Conservation (phyloP, 2,797 vertebrate species). For the Pelodytes ibericus region DNA sequence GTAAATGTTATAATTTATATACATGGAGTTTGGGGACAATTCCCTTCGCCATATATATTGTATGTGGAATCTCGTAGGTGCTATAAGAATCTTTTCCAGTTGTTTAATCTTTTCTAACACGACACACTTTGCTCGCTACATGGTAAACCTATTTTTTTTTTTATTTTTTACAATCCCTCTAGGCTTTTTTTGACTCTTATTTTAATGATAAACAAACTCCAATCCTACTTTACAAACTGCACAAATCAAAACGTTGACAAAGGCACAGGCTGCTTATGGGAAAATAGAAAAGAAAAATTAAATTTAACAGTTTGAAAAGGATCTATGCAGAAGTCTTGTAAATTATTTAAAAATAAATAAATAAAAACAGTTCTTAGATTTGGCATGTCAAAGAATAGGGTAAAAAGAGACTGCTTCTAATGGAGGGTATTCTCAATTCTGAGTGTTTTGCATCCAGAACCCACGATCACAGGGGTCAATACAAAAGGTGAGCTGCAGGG, state of each 20-base stretch:
- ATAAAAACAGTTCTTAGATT: too few relatives aligned
- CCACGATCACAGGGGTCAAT: too few relatives aligned
- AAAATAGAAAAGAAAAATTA: not conserved
- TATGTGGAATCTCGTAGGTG: not conserved
- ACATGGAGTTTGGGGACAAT: not conserved
- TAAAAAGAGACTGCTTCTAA: too few relatives aligned
- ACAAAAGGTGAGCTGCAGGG: too few relatives aligned
- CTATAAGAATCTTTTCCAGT: not conserved
- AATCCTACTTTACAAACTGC: not conserved
- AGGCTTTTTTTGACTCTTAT: not conserved
- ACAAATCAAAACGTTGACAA: not conserved
- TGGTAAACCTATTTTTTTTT: not conserved
- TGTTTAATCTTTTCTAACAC: conserved; percentile 1
- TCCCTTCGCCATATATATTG: not conserved
- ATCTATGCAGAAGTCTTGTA: too few relatives aligned
- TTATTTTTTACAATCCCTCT: not conserved
- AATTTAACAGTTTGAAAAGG: too few relatives aligned
- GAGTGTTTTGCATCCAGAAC: too few relatives aligned
- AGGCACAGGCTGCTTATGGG: not conserved
- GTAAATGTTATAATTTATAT: not conserved
- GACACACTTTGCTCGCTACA: not conserved
- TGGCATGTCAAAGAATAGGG: too few relatives aligned
- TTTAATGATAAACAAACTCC: conserved; percentile 4
- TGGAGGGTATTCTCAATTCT: too few relatives aligned
- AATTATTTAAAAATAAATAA: too few relatives aligned